Percentiles rank a stretch among this genome's conserved stretches.
phyloP scores from a whole-genome alignment of 2,888 invertebrate genomes.

The Microctonus aethiopoides region DNA sequence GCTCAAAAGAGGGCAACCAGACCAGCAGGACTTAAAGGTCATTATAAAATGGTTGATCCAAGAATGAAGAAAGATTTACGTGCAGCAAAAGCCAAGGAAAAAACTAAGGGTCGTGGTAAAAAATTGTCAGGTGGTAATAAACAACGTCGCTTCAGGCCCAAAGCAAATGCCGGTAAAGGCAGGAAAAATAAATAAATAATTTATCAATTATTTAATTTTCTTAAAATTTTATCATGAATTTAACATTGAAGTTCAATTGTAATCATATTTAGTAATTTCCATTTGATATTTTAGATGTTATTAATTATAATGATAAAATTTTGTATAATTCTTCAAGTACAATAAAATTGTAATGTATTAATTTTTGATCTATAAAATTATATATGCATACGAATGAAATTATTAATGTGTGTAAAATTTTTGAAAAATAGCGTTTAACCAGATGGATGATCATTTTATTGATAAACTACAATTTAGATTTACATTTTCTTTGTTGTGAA shows the following conservation, averaged over 20 bases:
- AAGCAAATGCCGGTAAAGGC: slow-evolving; percentile 95
- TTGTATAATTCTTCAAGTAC: neutral
- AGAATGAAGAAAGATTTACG: slow-evolving; percentile 95
- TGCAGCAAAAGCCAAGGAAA: slow-evolving; percentile 74
- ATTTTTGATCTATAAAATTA: no score
- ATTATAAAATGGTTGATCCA: slow-evolving; percentile 94
- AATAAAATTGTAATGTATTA: neutral
- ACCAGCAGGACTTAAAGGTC: slow-evolving; percentile 91
- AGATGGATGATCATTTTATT: no score
- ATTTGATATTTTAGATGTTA: neutral
- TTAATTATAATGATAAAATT: neutral
- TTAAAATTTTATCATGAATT: no score
- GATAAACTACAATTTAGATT: no score
- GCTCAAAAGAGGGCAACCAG: slow-evolving; percentile 81
- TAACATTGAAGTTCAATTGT: neutral
- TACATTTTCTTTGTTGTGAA: no score
- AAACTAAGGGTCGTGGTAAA: slow-evolving; percentile 67
- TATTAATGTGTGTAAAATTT: no score
- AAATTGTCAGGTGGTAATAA: slow-evolving; percentile 63
- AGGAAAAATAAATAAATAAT: slow-evolving; percentile 84
- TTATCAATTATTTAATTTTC: no score
- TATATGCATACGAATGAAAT: no score
- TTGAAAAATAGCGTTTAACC: no score
- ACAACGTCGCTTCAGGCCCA: slow-evolving; percentile 47
- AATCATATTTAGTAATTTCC: neutral